Conservation (phyloP, 2,113 vertebrate species). For the Clarias macrocephalus region DNA sequence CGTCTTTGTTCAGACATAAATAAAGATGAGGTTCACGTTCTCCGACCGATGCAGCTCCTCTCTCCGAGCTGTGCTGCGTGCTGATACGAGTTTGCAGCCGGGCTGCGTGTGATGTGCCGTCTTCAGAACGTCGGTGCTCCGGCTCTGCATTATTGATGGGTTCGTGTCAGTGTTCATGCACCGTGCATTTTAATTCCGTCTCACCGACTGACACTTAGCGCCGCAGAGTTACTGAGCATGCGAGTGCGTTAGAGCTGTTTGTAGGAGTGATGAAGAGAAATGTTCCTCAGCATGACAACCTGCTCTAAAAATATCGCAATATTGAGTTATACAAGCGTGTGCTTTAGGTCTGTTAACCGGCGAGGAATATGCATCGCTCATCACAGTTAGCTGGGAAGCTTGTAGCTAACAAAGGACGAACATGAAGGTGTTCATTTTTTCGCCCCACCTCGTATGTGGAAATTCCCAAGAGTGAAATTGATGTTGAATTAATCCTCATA, state of each 20-base stretch:
- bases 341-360: not conserved
- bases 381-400: not conserved
- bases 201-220: constrained; percentile 3
- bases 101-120: constrained; percentile 21
- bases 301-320: not conserved
- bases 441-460: no score
- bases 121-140: constrained; percentile 47
- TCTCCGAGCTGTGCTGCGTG: not conserved
- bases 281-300: not conserved
- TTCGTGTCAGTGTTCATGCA: not conserved
- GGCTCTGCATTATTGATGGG: constrained; percentile 40
- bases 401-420: no score
- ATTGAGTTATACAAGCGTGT: no score
- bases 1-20: not conserved
- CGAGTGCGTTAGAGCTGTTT: not conserved
- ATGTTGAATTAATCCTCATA: no score
- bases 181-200: constrained; percentile 29
- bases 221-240: not conserved
- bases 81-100: constrained; percentile 23
- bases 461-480: no score
- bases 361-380: not conserved
- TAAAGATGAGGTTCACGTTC: constrained; percentile 3
- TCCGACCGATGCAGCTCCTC: constrained; percentile 1
- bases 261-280: not conserved
- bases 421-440: no score